phyloP scores from a whole-genome alignment of 37 sponge, comb jelly and placozoan genomes.

The Theonella swinhoei region DNA sequence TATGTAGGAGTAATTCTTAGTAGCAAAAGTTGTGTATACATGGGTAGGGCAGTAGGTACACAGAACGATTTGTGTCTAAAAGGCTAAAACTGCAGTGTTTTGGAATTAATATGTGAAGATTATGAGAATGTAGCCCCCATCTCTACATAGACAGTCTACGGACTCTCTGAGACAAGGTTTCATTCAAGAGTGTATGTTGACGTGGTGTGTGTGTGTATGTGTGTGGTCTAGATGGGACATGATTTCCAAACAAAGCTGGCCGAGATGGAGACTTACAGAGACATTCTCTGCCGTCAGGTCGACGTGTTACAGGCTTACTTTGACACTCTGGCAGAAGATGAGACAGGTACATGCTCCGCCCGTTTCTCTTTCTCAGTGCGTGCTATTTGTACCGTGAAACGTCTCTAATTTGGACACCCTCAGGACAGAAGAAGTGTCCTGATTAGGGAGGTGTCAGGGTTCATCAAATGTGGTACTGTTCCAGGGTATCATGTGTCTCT shows the following conservation, averaged over 20 bases:
- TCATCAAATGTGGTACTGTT: background rate
- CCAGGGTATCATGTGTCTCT: background rate
- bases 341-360: background rate
- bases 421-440: too few species aligned
- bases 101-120: too few species aligned
- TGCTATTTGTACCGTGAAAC: too few species aligned
- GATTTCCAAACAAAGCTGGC: constrained; percentile 70
- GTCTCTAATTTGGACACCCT: too few species aligned
- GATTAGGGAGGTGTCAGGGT: too few species aligned
- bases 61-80: background rate
- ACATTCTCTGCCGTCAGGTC: constrained; percentile 79
- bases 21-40: background rate
- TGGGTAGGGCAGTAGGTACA: background rate
- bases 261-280: constrained; percentile 83
- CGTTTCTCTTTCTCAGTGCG: too few species aligned
- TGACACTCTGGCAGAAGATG: constrained; percentile 40
- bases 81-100: background rate
- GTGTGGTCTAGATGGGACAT: constrained; percentile 52
- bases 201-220: too few species aligned
- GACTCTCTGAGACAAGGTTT: too few species aligned
- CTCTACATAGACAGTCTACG: too few species aligned
- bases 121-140: too few species aligned
- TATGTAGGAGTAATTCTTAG: background rate
- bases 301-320: constrained; percentile 73
- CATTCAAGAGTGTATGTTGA: too few species aligned